phyloP scores from a whole-genome alignment of 35 echinoderm and acorn worm species.

The Strongylocentrotus purpuratus region DNA sequence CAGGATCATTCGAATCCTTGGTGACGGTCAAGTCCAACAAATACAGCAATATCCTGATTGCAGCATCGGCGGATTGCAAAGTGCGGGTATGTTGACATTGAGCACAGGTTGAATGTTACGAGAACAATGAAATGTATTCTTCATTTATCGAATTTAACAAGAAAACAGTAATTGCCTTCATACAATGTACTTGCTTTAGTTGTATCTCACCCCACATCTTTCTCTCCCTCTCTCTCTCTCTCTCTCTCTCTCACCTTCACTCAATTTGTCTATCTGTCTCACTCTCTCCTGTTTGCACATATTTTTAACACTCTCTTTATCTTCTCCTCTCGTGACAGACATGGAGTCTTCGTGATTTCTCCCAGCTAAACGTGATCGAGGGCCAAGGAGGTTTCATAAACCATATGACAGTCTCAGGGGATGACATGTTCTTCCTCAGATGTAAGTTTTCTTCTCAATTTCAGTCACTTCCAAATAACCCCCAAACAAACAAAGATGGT shows the following conservation, averaged over 20 bases:
- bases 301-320: background rate
- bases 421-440: slow-evolving; percentile 90
- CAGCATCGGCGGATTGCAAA: slow-evolving; percentile 82
- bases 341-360: slow-evolving; percentile 80
- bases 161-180: too few species aligned
- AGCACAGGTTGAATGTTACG: background rate
- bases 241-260: background rate
- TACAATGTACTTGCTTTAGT: too few species aligned
- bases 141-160: too few species aligned
- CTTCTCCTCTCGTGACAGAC: slow-evolving; percentile 54
- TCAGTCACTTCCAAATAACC: background rate
- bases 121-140: too few species aligned
- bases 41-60: slow-evolving; percentile 85
- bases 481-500: background rate
- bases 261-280: background rate
- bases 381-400: slow-evolving; percentile 67
- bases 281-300: background rate
- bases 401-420: slow-evolving; percentile 84
- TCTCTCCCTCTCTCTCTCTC: background rate
- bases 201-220: too few species aligned
- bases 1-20: slow-evolving; percentile 74
- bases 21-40: slow-evolving; percentile 80
- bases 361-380: slow-evolving; percentile 77
- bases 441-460: slow-evolving; percentile 61
- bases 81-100: slow-evolving; percentile 68